Evolutionary conservation across 2,888 invertebrate species (phyloP).

Genomic region (Cephus spinipes): DNA sequence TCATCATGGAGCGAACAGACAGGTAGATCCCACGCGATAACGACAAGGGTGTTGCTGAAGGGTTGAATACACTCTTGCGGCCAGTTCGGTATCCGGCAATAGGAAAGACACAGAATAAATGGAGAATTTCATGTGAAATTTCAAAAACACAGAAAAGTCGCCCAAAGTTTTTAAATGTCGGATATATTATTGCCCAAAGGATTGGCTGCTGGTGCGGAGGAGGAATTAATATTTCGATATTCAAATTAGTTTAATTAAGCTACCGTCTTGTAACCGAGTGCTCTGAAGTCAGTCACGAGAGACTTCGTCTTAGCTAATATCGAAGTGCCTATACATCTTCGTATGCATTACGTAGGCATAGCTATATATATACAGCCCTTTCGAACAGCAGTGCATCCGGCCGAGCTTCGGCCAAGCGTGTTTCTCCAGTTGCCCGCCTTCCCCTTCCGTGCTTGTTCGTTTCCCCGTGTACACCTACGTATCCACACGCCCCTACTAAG

Average conservation of each 20-base stretch:
- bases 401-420: neutral
- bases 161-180: neutral
- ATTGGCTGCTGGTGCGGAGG: neutral
- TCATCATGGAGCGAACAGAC: neutral
- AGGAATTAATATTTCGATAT: neutral
- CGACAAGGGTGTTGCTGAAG: neutral
- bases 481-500: neutral
- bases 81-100: neutral
- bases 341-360: neutral
- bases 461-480: neutral
- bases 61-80: neutral
- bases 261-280: neutral
- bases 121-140: neutral
- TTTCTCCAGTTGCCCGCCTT: neutral
- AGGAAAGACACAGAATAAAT: neutral
- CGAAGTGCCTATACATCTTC: neutral
- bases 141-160: neutral
- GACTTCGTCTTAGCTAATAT: neutral
- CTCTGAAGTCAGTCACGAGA: neutral
- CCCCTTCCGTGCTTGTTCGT: neutral
- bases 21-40: neutral
- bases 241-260: neutral
- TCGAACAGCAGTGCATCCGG: neutral
- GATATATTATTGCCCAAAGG: neutral
- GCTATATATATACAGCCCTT: neutral